Evolutionary conservation across 2,888 invertebrate species (phyloP).

Genomic region (Drosophila incognita): DNA sequence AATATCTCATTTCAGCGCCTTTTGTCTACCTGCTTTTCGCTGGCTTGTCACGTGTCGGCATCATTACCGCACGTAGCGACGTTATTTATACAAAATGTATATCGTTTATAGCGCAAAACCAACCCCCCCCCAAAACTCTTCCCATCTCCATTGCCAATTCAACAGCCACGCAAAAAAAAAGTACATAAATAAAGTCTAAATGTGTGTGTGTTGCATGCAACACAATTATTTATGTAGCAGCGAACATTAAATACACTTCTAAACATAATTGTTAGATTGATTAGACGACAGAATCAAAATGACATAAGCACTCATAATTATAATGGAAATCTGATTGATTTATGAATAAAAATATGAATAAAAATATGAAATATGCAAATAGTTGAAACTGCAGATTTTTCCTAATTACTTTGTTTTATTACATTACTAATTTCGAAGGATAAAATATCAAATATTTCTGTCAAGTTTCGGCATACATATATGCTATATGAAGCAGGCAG

Average conservation of each 20-base stretch:
- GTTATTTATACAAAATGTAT: constrained; percentile 81
- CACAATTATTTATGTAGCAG: not conserved
- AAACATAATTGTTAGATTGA: not conserved
- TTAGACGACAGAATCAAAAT: not conserved
- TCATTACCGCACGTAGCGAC: constrained; percentile 84
- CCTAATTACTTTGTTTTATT: too few species aligned
- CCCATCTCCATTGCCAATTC: not conserved
- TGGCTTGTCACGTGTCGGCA: constrained; percentile 84
- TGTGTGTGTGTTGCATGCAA: not conserved
- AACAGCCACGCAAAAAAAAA: constrained; percentile 1
- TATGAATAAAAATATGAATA: not conserved
- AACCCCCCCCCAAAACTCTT: not conserved
- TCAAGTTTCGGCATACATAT: too few species aligned
- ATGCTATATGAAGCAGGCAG: too few species aligned
- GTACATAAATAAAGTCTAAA: not conserved
- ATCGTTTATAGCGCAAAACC: constrained; percentile 64
- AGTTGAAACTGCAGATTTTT: not conserved
- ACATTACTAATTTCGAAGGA: not conserved
- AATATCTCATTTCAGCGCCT: constrained; percentile 78
- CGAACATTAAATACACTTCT: constrained; percentile 3
- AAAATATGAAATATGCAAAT: not conserved
- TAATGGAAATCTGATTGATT: not conserved
- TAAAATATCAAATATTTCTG: not conserved
- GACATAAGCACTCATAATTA: too few species aligned
- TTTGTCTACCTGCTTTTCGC: constrained; percentile 67